phyloP scores from a whole-genome alignment of 2,888 invertebrate species.

The Tineola bisselliella region DNA sequence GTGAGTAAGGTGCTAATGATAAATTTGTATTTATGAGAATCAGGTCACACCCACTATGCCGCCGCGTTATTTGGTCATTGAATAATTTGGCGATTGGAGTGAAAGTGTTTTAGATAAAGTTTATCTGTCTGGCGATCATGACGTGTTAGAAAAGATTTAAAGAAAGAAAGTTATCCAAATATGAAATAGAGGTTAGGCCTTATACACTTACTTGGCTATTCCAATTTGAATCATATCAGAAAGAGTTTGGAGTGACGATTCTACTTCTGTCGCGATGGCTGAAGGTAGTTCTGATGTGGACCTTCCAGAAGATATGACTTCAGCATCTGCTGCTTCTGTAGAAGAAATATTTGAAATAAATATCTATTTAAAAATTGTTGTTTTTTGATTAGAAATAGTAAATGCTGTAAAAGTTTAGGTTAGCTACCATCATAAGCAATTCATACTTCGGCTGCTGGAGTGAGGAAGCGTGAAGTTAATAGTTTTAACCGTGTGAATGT shows the following conservation, averaged over 20 bases:
- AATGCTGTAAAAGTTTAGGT: too few relatives aligned
- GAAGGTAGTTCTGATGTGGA: conserved; percentile 46
- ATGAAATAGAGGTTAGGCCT: neutral
- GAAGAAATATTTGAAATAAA: neutral
- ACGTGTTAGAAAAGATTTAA: neutral
- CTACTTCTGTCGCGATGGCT: conserved; percentile 44
- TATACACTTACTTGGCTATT: conserved; percentile 40
- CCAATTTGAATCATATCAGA: conserved; percentile 35
- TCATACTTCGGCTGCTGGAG: too few relatives aligned
- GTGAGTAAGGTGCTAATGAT: too few relatives aligned
- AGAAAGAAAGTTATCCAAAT: neutral
- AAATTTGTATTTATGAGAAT: too few relatives aligned
- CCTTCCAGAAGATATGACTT: conserved; percentile 41
- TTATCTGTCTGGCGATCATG: neutral
- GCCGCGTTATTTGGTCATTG: too few relatives aligned
- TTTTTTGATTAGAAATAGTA: too few relatives aligned
- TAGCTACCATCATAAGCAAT: too few relatives aligned
- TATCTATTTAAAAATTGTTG: too few relatives aligned
- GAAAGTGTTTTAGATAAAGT: neutral
- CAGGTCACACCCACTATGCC: too few relatives aligned
- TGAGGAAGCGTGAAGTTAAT: too few relatives aligned
- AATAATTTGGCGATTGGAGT: too few relatives aligned
- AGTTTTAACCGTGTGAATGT: too few relatives aligned
- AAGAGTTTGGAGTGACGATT: conserved; percentile 37
- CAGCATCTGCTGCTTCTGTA: conserved; percentile 51